Evolutionary conservation across 2,888 invertebrate species (phyloP).

Genomic region (Gymnoscelis rufifasciata): DNA sequence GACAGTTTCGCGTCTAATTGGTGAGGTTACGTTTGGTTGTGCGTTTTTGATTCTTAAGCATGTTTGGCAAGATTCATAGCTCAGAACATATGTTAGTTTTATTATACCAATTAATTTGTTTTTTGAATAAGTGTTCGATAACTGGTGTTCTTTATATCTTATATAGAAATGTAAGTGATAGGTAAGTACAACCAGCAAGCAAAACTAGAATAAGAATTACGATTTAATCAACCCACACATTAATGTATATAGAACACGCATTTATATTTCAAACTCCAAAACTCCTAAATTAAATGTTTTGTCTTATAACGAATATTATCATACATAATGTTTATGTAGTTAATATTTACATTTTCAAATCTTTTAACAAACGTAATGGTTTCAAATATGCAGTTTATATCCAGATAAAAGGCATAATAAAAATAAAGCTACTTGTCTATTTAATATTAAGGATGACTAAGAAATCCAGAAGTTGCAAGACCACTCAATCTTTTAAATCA

Average conservation of each 20-base stretch:
- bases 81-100: not conserved
- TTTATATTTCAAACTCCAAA: slow-evolving; percentile 8
- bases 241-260: slow-evolving; percentile 8
- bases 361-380: too few species aligned
- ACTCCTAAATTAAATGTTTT: not conserved
- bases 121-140: too few species aligned
- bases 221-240: not conserved
- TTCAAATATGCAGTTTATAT: slow-evolving; percentile 7
- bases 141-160: too few species aligned
- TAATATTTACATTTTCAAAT: too few species aligned
- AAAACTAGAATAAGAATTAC: not conserved
- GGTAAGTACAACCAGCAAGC: not conserved
- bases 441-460: slow-evolving; percentile 29
- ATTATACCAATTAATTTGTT: too few species aligned
- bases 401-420: slow-evolving; percentile 23
- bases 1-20: too few species aligned
- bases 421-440: slow-evolving; percentile 18
- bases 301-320: too few species aligned
- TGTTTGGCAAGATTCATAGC: not conserved
- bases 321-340: too few species aligned
- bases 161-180: not conserved
- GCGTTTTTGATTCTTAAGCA: slow-evolving; percentile 6
- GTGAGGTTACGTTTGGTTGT: not conserved
- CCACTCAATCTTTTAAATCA: not conserved
- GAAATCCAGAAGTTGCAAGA: not conserved